phyloP scores from a whole-genome alignment of 2,797 vertebrate genomes.

The Rhincodon typus region DNA sequence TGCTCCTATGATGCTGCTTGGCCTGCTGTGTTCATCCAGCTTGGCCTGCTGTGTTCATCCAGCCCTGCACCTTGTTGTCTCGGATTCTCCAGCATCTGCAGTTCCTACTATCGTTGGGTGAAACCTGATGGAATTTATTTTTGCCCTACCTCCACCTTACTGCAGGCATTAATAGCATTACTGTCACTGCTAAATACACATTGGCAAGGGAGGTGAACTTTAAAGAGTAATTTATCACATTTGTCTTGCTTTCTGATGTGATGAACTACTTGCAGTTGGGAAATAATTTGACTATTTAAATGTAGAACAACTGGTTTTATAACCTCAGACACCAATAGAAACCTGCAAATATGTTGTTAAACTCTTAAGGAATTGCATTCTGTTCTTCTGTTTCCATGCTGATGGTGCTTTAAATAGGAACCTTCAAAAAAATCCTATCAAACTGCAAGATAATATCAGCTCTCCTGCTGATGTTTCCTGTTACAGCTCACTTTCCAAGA shows the following conservation, averaged over 20 bases:
- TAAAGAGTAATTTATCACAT: slow-evolving; percentile 1
- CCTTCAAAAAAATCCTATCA: not conserved
- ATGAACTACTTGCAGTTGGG: not conserved
- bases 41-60: no score
- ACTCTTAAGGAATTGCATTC: not conserved
- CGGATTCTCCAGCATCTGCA: no score
- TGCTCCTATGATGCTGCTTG: no score
- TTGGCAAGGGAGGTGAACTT: not conserved
- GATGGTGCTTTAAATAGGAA: not conserved
- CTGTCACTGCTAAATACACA: not conserved
- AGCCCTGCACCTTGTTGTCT: no score
- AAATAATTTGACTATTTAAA: not conserved
- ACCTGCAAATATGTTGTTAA: not conserved
- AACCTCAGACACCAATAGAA: not conserved
- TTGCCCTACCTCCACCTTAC: not conserved
- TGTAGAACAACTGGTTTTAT: not conserved
- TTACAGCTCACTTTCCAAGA: slow-evolving; percentile 23
- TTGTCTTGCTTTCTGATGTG: not conserved
- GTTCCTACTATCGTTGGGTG: no score
- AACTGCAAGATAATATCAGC: slow-evolving; percentile 17
- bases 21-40: no score
- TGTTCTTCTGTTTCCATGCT: not conserved
- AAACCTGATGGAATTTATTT: not conserved
- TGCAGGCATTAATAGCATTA: not conserved
- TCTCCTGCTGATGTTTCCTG: not conserved